A percentile compares a stretch with the other conserved stretches of the same genome.
These are phyloP conservation scores for Pegea sp. DNA, from an alignment of 23 tunicate genomes.

Conservation along the genomic window DNA sequence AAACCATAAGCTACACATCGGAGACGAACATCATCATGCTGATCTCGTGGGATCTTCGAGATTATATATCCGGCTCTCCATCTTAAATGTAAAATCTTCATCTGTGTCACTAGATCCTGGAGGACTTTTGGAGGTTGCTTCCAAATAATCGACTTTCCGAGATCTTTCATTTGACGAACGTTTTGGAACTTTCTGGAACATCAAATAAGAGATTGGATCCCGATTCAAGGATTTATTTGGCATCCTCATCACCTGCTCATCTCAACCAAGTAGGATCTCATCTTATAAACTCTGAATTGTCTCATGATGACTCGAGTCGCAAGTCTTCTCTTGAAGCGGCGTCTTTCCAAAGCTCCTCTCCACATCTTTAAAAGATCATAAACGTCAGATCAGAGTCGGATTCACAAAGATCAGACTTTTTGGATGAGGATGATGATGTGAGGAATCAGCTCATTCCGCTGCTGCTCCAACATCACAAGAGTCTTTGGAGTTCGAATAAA, in stretches of 20 bases:
- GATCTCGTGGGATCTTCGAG: conserved; percentile 27
- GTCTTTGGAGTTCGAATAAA: conserved; percentile 85
- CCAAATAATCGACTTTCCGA: conserved; percentile 72
- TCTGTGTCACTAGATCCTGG: conserved; percentile 17
- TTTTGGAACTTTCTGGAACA: conserved; percentile 30
- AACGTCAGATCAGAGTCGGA: neutral
- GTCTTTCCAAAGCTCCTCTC: conserved; percentile 73
- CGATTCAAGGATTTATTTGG: too few relatives aligned
- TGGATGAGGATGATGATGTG: conserved; percentile 84
- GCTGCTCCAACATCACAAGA: conserved; percentile 51
- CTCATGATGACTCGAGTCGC: conserved; percentile 79
- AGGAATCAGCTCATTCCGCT: conserved; percentile 54
- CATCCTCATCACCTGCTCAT: conserved; percentile 34
- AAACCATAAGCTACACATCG: conserved; percentile 65
- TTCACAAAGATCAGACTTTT: conserved; percentile 19
- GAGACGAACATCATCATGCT: conserved; percentile 41
- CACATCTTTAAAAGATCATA: conserved; percentile 33
- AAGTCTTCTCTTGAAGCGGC: conserved; percentile 53
- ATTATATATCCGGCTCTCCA: conserved; percentile 71
- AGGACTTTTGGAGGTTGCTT: conserved; percentile 57
- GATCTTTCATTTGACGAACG: conserved; percentile 29
- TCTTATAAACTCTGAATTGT: conserved; percentile 51
- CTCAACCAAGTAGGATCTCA: conserved; percentile 72
- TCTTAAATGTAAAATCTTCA: conserved; percentile 5
- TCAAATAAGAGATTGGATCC: neutral